Base-by-base conservation (phyloP, 2,797 vertebrate genomes). In the Eulemur rubriventer region DNA sequence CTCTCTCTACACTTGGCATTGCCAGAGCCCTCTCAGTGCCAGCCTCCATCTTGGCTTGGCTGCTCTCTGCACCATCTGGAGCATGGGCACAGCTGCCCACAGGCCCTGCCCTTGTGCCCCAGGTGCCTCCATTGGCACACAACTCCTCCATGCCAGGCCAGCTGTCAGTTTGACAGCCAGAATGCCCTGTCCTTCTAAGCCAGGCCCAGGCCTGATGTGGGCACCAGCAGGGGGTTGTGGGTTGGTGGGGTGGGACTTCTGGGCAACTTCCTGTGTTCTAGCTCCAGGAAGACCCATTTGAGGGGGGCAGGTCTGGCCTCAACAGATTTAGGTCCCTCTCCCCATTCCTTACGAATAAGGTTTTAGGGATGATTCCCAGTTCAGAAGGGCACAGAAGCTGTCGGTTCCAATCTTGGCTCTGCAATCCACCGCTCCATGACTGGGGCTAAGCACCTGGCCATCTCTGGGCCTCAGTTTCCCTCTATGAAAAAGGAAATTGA, bases 11-110 rank as follows among this genome's bases (percentile, higher is more conserved):
- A 35, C 76, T 94, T 97, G 89, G 96, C 93, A 96, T 95, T 91
- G 82, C 7, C 94, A 78, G 52, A 90, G 41, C 85, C 75, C 91
- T 95, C 79, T 83, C 20, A 11, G 43, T 97, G 96, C 97, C 96
- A 97, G 76, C 82, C 90, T 93, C 91, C 80, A 93, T 95, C 95
- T 94, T 96, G 86, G 96, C 83, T 95, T 93, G 89, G 91, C 30
- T 90, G 76, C 28, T 85, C 14, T 85, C 86, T 82, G 35, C 59
- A 89, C 96, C 97, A 97, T 97, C 97, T 97, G 97, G 96, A 97
- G 86, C 89, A 89, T 85, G 67, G 82, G 78, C 87, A 88, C 94
- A 97, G 96, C 96, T 97, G 96, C 91, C 96, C 91, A 91, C 57
- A 67, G 26, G 52, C 82, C 69, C 96, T 97, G 91, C 79, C 90